phyloP scores from a whole-genome alignment of 2,888 invertebrate genomes.

The Sinodicranocentrus sp. region DNA sequence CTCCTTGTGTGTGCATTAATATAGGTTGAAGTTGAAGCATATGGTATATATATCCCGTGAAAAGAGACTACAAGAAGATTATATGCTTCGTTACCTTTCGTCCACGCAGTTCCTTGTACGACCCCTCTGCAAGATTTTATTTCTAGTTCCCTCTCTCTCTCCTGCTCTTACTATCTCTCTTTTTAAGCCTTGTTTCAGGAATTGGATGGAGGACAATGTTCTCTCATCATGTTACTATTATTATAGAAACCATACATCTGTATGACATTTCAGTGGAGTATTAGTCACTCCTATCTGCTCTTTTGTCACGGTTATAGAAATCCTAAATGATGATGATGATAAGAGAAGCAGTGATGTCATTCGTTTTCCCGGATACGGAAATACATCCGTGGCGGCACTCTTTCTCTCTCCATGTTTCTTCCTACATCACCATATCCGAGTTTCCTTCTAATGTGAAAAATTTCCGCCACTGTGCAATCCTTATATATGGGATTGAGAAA shows the following conservation, averaged over 20 bases:
- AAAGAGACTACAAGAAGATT: slow-evolving; percentile 33
- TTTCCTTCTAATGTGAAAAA: no score
- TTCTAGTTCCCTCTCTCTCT: no score
- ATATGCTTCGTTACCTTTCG: slow-evolving; percentile 45
- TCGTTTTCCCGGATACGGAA: no score
- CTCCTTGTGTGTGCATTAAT: no score
- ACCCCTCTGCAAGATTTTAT: no score
- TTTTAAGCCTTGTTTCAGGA: not conserved
- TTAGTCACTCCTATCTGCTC: slow-evolving; percentile 17
- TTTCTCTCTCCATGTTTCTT: no score
- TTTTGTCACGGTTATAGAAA: slow-evolving; percentile 25
- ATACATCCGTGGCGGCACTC: no score
- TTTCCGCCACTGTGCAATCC: not conserved
- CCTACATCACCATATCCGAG: not conserved
- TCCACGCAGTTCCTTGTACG: slow-evolving; percentile 3
- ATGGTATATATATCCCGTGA: no score
- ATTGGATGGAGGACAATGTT: not conserved
- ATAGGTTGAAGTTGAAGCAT: no score
- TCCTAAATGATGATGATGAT: slow-evolving; percentile 6
- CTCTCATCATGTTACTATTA: not conserved
- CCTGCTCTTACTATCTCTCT: no score
- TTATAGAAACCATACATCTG: slow-evolving; percentile 19
- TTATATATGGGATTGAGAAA: not conserved
- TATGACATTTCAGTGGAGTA: slow-evolving; percentile 18
- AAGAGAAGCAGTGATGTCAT: no score